Conservation (phyloP, 2,113 vertebrate genomes). For the Neopipo cinnamomea region DNA sequence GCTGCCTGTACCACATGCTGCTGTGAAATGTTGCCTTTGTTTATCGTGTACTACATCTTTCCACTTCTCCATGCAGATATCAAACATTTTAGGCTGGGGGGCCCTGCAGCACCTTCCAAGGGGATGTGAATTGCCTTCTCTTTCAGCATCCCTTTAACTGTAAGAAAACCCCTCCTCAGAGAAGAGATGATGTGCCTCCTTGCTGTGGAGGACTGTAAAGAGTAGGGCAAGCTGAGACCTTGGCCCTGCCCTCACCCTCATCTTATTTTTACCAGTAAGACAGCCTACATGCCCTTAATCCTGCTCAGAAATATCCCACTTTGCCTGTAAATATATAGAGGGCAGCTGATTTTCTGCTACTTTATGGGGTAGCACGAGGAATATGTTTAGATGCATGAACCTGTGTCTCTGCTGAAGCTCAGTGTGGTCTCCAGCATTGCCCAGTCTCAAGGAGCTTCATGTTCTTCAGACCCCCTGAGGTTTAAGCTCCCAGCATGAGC, state of each 20-base stretch:
- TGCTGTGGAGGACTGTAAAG: not conserved
- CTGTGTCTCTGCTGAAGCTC: not conserved
- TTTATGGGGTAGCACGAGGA: not conserved
- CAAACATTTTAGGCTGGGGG: not conserved
- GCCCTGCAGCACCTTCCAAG: not conserved
- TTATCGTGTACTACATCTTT: fast-evolving
- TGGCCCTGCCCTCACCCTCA: not conserved
- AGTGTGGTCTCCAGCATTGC: fast-evolving
- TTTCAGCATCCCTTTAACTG: not conserved
- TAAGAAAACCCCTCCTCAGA: not conserved
- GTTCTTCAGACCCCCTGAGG: not conserved
- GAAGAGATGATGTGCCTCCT: not conserved
- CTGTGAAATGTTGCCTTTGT: not conserved
- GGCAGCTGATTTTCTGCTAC: not conserved
- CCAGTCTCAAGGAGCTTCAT: not conserved
- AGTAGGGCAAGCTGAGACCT: not conserved
- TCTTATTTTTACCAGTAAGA: not conserved
- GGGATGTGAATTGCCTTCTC: not conserved
- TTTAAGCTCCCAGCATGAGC: not conserved
- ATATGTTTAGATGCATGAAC: not conserved
- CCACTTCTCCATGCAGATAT: not conserved
- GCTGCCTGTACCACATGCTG: not conserved
- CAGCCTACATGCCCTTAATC: not conserved
- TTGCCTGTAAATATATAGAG: not conserved
- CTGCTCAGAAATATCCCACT: not conserved